Base-by-base conservation (phyloP, 1,140 invertebrate genomes). In the Andricus grossulariae region DNA sequence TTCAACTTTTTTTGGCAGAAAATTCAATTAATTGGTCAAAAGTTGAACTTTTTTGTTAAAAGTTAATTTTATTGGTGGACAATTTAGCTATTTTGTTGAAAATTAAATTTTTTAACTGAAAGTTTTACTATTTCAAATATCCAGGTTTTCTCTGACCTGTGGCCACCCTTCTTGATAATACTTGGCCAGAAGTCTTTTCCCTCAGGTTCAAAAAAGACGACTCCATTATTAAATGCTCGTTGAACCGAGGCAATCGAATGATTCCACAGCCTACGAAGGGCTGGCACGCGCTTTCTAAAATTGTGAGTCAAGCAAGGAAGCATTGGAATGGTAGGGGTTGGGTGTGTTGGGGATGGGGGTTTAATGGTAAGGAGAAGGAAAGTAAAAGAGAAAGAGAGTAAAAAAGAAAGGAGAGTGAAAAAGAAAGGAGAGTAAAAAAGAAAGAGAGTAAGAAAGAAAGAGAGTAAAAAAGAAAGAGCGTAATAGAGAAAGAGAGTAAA, bases 251-350 rank as follows among this genome's bases (percentile, higher is more conserved):
- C 79, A 81, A 83, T 82, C 78, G 81, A 80, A 81, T 77, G 77
- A 57, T 80, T 78, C 74, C 78, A 77, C 77, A 77, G 71, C 74
- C 32, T 72, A 74, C 66, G 60, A 81, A 78, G 80, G 77, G 75
- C 55, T 72, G 71, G 76, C 76, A 76, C 77, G 78, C 76, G 77
- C 79, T 83, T 83, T 80, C 80, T 78, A 80, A 83, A 80, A 82
- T 78, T 54, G 74, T 54, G 70, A 79, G 75, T 60, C 75, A 71
- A 71, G 74, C 73, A 55, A 72, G 75, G 76, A 77, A 81, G 50
- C 71, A 39, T 74, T 13, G 25, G n/a, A 70, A 19, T 45, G 25
- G 72, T 73, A 55, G 50, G 19, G 21, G 52, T 39, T 32, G 50
- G 25, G 25, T 32, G 25, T 32, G 72, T 73, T 32, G 50, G 19